Evolutionary conservation across 2,888 invertebrate genomes (phyloP), one percentile per base, ranked within the genome.

Genomic region (Dicycla oo): DNA sequence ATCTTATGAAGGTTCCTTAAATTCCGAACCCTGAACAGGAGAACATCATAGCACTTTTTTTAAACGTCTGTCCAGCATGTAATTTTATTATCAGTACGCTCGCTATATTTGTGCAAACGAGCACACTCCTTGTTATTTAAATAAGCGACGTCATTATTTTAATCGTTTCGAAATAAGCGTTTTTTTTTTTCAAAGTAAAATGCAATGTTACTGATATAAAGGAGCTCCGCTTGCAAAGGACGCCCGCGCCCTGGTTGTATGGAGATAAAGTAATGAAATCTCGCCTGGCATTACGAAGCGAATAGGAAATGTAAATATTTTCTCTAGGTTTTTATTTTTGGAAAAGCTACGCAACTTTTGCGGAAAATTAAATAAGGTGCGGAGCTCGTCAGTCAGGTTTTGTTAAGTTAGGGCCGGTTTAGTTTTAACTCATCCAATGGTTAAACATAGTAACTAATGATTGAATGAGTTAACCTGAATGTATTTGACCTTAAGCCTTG

Each of bases 61-160:
- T 58, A 38, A 73, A n/a, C 43, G 60, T 61, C 62, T 45, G 53
- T 49, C 10, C 10, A 61, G 61, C 49, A 34, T 15, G 18, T 73
- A 26, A 38, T 53, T 18, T 45, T 38, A 71, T 43, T 58, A 56
- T 51, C 23, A 43, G 5, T 30, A 40, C 23, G 38, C 43, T 56
- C 15, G 23, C 11, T 26, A 3, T 58, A 34, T 60, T 26, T 45
- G 6, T 51, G 45, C 4, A 58, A 72, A 38, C 26, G n/a, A 26
- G 5, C 18, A 38, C 30, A 3, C 49, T 49, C 15, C 34, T 56
- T 49, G 53, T 72, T 56, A 47, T 75, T 57, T 51, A 45, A 45
- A 43, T 20, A 43, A 45, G 26, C 10, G 15, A 3, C 20, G 26
- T 72, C 26, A 38, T 51, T 64, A 34, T 73, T 75, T 54, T n/a